These are phyloP conservation scores for Samia ricini DNA, from an alignment of 1,140 invertebrate species.

Conservation along the genomic window DNA sequence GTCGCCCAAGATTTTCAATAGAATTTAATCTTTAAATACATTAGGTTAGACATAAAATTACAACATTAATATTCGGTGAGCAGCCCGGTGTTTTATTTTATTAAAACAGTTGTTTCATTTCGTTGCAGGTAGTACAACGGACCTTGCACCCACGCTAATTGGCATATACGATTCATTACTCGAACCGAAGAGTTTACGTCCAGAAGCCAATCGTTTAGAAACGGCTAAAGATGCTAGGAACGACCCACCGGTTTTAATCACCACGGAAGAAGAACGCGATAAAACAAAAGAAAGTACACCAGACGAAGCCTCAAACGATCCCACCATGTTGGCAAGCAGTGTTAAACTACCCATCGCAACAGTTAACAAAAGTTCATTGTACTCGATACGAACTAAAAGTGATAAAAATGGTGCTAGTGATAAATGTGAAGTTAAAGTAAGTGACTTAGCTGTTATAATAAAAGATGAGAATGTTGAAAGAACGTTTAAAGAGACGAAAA, in stretches of 20 bases:
- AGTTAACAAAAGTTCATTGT: slow-evolving; percentile 66
- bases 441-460: slow-evolving; percentile 42
- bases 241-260: slow-evolving; percentile 51
- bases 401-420: slow-evolving; percentile 66
- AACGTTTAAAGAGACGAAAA: slow-evolving; percentile 55
- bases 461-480: slow-evolving; percentile 47
- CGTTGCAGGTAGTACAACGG: slow-evolving; percentile 79
- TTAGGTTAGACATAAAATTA: not conserved
- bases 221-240: slow-evolving; percentile 71
- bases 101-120: slow-evolving; percentile 25
- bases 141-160: slow-evolving; percentile 78
- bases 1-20: not conserved
- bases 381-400: slow-evolving; percentile 64
- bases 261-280: slow-evolving; percentile 7
- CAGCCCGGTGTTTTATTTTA: slow-evolving; percentile 5
- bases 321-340: slow-evolving; percentile 64
- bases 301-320: slow-evolving; percentile 15
- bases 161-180: slow-evolving; percentile 78
- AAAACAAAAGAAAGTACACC: slow-evolving; percentile 12
- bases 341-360: slow-evolving; percentile 65
- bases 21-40: not conserved
- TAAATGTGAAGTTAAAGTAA: slow-evolving; percentile 47
- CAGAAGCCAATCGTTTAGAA: slow-evolving; percentile 50
- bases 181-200: slow-evolving; percentile 58
- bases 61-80: not conserved